A percentile compares a stretch with the other conserved stretches of the same genome.
These are phyloP conservation scores for Sphinx pinastri DNA, from an alignment of 2,888 invertebrate genomes.

Conservation along the genomic window DNA sequence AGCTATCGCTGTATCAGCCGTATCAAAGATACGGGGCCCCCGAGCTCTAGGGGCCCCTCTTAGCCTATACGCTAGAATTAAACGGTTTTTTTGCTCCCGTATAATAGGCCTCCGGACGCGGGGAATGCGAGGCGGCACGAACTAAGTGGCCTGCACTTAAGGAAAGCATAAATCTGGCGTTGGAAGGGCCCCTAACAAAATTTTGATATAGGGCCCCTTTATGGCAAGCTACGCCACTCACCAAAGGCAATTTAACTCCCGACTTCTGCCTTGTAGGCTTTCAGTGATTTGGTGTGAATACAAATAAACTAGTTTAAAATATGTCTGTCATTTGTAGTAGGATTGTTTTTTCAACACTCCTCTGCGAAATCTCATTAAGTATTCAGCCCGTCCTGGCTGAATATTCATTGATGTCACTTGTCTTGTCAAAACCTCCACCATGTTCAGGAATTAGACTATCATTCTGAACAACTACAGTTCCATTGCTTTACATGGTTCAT, in stretches of 20 bases:
- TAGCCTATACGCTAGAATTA: too few relatives aligned
- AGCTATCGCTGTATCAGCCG: too few relatives aligned
- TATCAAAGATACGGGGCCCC: too few relatives aligned
- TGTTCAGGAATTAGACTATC: neutral
- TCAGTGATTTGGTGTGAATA: neutral
- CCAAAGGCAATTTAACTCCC: neutral
- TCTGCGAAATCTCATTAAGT: constrained; percentile 45
- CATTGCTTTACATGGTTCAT: neutral
- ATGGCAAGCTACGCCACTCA: too few relatives aligned
- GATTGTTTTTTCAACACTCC: constrained; percentile 20
- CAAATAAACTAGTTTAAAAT: constrained; percentile 21
- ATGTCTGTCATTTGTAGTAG: constrained; percentile 11
- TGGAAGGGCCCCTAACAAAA: too few relatives aligned
- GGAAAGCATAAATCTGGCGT: too few relatives aligned
- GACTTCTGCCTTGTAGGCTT: neutral
- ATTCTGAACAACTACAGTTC: neutral
- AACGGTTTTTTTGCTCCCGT: too few relatives aligned
- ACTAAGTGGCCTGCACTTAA: too few relatives aligned
- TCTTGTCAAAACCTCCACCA: constrained; percentile 35
- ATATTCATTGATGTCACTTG: constrained; percentile 52
- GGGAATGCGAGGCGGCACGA: too few relatives aligned
- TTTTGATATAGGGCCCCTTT: too few relatives aligned
- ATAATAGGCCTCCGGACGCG: too few relatives aligned
- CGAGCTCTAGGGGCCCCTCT: too few relatives aligned
- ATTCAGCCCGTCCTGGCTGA: constrained; percentile 47